Evolutionary conservation across 2,797 vertebrate genomes (phyloP), one percentile per base, ranked within the genome.

Genomic region (Enteromius argenteus): DNA sequence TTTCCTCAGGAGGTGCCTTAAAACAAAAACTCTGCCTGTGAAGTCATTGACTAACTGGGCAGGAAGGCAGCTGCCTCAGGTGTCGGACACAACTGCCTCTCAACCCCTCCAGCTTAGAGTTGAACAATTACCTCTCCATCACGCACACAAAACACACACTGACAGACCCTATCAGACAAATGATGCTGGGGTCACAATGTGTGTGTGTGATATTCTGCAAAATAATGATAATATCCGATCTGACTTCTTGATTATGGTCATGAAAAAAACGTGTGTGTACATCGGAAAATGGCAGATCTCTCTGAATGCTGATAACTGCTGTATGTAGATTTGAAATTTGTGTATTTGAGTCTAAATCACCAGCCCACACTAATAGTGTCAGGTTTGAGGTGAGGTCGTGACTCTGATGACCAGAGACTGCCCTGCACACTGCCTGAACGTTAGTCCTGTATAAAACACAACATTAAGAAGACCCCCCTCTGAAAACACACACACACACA

Each of bases 101-200:
- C 15, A 67, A 35, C 44, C 60, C 44, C 21, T 77, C 44, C 60
- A 17, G 64, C 49, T 21, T 32, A n/a, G 10, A 77, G 67, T 68
- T 91, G 94, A 94, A 94, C 90, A 85, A 89, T 92, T 92, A 91
- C 93, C 94, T 93, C 93, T 95, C 94, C 92, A 95, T 95, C 94
- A 95, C 93, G 67, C 81, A 62, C 84, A 82, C 76, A 75, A 60
- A 30, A 72, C 66, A 79, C 79, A 81, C 75, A 73, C 44, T 91
- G 90, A 91, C 89, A 92, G 88, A 91, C 87, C 76, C 90, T 27
- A 88, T 90, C 94, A 95, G 95, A 95, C 93, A 93, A 95, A 87
- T 86, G 84, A 83, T 77, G 8, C 35, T 17, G 44, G 37, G 86
- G 85, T 87, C 80, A 85, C 17, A 3, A 3, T 74, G 81, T 79